A percentile compares a stretch with the other conserved stretches of the same genome.
Evolutionary conservation across 2,888 invertebrate genomes (phyloP).

Genomic region (Campaea margaritaria): DNA sequence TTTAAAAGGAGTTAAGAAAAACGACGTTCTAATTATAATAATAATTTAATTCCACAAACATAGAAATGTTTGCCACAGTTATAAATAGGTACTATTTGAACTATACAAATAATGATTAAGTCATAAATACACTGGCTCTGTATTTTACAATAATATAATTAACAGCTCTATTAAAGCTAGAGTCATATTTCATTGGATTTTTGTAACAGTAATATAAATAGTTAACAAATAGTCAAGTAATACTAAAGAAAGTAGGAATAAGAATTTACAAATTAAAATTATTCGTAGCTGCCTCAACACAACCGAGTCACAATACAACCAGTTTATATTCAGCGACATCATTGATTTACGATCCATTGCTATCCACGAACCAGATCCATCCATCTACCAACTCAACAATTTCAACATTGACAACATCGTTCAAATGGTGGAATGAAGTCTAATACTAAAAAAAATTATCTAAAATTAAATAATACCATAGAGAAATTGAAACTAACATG

Average conservation of each 20-base stretch:
- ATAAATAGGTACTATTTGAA: slow-evolving; percentile 82
- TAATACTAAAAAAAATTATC: slow-evolving; percentile 67
- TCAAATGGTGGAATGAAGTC: slow-evolving; percentile 71
- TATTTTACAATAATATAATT: slow-evolving; percentile 82
- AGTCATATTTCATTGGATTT: slow-evolving; percentile 76
- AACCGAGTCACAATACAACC: slow-evolving; percentile 45
- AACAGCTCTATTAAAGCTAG: slow-evolving; percentile 82
- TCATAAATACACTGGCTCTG: slow-evolving; percentile 84
- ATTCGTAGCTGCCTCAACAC: slow-evolving; percentile 61
- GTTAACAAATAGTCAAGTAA: slow-evolving; percentile 81
- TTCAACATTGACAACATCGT: slow-evolving; percentile 52
- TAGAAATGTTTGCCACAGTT: slow-evolving; percentile 71
- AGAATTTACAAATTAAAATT: slow-evolving; percentile 70
- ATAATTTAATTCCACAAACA: slow-evolving; percentile 84
- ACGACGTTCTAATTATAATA: slow-evolving; percentile 53
- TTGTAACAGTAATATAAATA: slow-evolving; percentile 82
- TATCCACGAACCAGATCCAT: slow-evolving; percentile 45
- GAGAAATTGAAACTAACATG: slow-evolving; percentile 69
- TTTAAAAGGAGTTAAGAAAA: slow-evolving; percentile 22
- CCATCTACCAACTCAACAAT: slow-evolving; percentile 64
- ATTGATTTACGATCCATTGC: slow-evolving; percentile 36
- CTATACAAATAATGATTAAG: slow-evolving; percentile 84
- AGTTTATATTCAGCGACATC: slow-evolving; percentile 42
- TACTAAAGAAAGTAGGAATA: slow-evolving; percentile 78
- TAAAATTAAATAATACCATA: slow-evolving; percentile 67